Evolutionary conservation across 2,113 vertebrate species (phyloP), one percentile per base, ranked within the genome.

Genomic region (Strix uralensis): DNA sequence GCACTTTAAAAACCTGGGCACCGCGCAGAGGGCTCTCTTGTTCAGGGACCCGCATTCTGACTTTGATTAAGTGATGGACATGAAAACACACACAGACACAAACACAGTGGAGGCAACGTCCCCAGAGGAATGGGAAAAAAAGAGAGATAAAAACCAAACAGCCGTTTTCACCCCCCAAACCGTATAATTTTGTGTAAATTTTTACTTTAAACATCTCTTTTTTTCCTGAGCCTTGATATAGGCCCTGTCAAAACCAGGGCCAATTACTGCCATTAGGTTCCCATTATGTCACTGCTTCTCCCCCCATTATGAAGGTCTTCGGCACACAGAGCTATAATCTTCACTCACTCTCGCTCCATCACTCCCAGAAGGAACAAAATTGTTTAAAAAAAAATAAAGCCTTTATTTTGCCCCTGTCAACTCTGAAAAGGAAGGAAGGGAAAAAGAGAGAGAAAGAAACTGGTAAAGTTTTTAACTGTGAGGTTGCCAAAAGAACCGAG

Each of bases 251-350:
- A 99, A 99, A 98, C 98, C 98, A 98, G 98, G 98, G 96, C 98
- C 99, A 99, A 99, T 99, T 99, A 99, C 99, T 99, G 98, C 99
- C 99, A 99, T 99, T 99, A 99, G 99, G 98, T 98, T 98, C 98
- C 99, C 99, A 99, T 99, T 99, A 99, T 99, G 99, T 99, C 99
- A 99, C 98, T 98, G 98, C 98, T 98, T 99, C 98, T 99, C 99
- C 98, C 98, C 97, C 98, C 95, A 92, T 97, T 96, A 97, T 98
- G 98, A 98, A 98, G 98, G 98, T 98, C 98, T 98, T 98, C 97
- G 97, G 98, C 98, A 98, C 98, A 94, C 98, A 99, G 99, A 99
- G 99, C 99, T 99, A 99, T 99, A 99, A 99, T 99, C 99, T 99
- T 98, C 98, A 98, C 98, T 99, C 99, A 99, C 99, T 99, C 99